These are phyloP conservation scores for Pollimyrus isidori DNA, from an alignment of 2,113 vertebrate genomes.

Conservation along the genomic window DNA sequence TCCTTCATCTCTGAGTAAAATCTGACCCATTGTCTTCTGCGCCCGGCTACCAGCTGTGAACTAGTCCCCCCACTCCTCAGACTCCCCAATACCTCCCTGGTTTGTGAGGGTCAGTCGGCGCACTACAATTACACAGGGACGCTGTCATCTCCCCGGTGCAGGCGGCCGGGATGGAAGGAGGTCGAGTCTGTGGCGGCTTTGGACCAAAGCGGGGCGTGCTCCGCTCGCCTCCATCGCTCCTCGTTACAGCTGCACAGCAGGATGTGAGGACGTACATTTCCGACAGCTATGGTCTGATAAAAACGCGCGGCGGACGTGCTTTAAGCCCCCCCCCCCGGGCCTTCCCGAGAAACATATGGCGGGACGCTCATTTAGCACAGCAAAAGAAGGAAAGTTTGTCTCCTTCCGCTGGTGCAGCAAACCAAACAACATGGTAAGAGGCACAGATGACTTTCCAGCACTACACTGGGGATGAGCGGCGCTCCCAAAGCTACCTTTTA, in stretches of 20 bases:
- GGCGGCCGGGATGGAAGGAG: background rate
- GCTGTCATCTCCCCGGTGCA: background rate
- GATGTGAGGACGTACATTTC: background rate
- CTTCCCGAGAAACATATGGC: background rate
- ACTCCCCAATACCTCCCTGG: background rate
- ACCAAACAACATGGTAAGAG: background rate
- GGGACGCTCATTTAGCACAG: background rate
- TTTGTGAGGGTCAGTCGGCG: background rate
- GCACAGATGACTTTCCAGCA: background rate
- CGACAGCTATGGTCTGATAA: background rate
- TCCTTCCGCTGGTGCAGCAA: background rate
- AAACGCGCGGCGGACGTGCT: background rate
- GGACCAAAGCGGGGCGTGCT: background rate
- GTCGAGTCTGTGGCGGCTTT: background rate
- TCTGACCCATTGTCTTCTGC: background rate
- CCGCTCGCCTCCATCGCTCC: background rate
- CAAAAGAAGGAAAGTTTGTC: background rate
- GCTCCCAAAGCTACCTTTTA: slow-evolving; percentile 5
- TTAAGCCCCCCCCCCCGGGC: background rate
- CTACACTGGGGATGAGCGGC: background rate
- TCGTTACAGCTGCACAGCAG: background rate
- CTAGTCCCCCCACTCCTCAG: background rate
- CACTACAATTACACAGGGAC: background rate
- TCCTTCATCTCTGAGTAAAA: slow-evolving; percentile 3
- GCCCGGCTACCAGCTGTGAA: background rate